Conservation (phyloP, 2,113 vertebrate genomes). For the Pongo abelii region DNA sequence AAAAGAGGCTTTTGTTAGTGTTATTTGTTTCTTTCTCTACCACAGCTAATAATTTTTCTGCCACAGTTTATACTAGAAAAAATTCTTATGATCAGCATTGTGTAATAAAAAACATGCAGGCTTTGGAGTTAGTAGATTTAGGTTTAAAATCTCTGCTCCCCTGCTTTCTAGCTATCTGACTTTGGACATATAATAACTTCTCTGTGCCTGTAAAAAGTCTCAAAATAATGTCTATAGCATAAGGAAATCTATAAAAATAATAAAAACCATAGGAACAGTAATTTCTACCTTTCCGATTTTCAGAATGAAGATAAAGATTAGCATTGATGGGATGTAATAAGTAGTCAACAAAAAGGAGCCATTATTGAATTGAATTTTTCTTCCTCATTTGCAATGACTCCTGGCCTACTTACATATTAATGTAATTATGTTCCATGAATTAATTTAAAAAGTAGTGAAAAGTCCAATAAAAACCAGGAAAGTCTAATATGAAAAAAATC, state of each 20-base stretch:
- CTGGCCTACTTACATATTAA: neutral
- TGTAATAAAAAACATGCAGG: slow-evolving; percentile 4
- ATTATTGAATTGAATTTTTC: neutral
- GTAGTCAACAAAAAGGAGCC: neutral
- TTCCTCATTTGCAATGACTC: slow-evolving; percentile 24
- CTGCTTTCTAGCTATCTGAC: neutral
- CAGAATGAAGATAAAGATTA: slow-evolving; percentile 27
- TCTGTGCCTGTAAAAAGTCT: neutral
- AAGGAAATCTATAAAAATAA: slow-evolving; percentile 2
- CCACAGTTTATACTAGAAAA: neutral
- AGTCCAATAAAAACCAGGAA: neutral
- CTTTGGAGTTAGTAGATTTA: neutral
- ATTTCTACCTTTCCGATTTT: neutral
- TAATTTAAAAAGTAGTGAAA: slow-evolving; percentile 26
- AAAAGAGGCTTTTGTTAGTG: slow-evolving; percentile 7
- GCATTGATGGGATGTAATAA: neutral
- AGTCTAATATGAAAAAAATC: neutral
- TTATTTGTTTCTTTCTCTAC: slow-evolving; percentile 32
- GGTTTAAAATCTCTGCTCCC: neutral
- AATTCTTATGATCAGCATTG: neutral
- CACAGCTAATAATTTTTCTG: slow-evolving; percentile 23
- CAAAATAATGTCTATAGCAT: neutral
- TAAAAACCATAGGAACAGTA: neutral
- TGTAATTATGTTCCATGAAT: neutral
- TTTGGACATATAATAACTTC: slow-evolving; percentile 11